Conservation (phyloP, 1,140 invertebrate species). For the Melipona quadrifasciata region DNA sequence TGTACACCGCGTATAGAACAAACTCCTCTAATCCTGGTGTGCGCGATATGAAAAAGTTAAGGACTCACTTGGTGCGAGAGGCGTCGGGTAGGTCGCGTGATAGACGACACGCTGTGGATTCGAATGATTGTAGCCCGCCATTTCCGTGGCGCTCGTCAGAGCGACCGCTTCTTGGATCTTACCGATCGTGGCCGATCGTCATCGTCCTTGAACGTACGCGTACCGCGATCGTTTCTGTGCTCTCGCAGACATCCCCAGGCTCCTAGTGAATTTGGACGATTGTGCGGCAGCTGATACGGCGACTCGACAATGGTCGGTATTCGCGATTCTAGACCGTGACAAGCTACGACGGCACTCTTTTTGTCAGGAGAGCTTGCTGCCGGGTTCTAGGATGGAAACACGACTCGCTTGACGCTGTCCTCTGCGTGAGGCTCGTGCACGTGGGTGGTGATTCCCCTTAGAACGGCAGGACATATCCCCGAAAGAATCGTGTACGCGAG, state of each 20-base stretch:
- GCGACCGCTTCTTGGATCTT: conserved; percentile 65
- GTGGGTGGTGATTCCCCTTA: conserved; percentile 61
- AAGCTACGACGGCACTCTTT: conserved; percentile 54
- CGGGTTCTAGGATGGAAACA: conserved; percentile 59
- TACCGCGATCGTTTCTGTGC: conserved; percentile 52
- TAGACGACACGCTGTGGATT: conserved; percentile 67
- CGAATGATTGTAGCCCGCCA: conserved; percentile 79
- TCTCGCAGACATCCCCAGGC: conserved; percentile 60
- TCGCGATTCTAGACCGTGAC: conserved; percentile 45
- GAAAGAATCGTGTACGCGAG: conserved; percentile 60
- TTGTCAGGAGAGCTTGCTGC: conserved; percentile 67
- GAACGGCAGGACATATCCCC: conserved; percentile 68
- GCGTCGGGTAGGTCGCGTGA: conserved; percentile 81
- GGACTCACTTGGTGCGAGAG: conserved; percentile 81
- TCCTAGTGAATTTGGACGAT: conserved; percentile 44
- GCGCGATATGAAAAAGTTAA: conserved; percentile 1
- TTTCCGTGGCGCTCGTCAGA: conserved; percentile 67
- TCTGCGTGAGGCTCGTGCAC: conserved; percentile 59
- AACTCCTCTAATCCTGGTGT: background rate
- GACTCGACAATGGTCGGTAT: conserved; percentile 32
- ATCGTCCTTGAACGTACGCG: conserved; percentile 62
- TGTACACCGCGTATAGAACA: background rate
- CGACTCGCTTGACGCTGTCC: conserved; percentile 62
- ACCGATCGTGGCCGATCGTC: conserved; percentile 68
- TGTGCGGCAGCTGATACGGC: conserved; percentile 43